A percentile compares a stretch with the other conserved stretches of the same genome.
phyloP scores from a whole-genome alignment of 2,797 vertebrate genomes.

The Falco rusticolus region DNA sequence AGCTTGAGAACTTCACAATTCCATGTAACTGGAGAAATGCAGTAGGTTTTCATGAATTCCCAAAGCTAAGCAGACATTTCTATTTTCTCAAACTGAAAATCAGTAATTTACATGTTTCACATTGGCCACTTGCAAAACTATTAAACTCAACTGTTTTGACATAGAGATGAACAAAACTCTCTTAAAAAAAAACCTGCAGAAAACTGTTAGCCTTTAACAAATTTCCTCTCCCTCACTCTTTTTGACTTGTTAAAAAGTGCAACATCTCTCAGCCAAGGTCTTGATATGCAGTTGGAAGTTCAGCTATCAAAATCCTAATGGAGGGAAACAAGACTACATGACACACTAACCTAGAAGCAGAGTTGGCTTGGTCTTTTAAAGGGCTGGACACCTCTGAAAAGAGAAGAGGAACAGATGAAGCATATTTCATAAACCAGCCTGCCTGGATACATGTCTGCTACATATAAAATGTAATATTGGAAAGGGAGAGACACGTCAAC shows the following conservation, averaged over 20 bases:
- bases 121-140: neutral
- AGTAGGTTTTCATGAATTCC: neutral
- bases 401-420: conserved; percentile 49
- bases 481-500: neutral
- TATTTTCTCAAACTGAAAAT: neutral
- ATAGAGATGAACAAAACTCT: neutral
- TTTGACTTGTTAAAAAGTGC: neutral
- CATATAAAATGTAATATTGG: neutral
- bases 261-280: neutral
- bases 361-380: conserved; percentile 45
- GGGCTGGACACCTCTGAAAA: conserved; percentile 35
- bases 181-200: neutral
- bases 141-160: neutral
- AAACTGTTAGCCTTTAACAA: neutral
- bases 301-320: neutral
- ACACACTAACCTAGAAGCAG: conserved; percentile 52
- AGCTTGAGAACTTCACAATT: neutral
- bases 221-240: neutral
- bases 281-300: neutral
- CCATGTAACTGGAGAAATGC: neutral
- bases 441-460: neutral
- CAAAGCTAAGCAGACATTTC: neutral
- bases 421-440: neutral
- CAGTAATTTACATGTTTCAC: neutral
- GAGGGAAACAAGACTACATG: neutral